Evolutionary conservation across 2,888 invertebrate species (phyloP).

Genomic region (Stictocephala bisonia): DNA sequence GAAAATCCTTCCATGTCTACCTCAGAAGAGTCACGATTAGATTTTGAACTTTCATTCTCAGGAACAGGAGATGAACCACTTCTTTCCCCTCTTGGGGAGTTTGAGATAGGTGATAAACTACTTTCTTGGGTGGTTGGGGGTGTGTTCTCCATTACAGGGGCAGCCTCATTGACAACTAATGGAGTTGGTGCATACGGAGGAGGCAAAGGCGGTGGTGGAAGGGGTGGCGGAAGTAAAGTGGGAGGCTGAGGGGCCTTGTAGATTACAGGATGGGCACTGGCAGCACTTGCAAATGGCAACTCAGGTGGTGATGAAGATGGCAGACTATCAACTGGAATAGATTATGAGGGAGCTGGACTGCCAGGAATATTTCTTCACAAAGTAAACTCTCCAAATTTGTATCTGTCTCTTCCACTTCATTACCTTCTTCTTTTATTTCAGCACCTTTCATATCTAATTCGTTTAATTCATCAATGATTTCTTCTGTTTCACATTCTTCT

Average conservation of each 20-base stretch:
- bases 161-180: slow-evolving; percentile 64
- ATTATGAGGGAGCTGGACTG: slow-evolving; percentile 79
- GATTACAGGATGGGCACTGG: slow-evolving; percentile 65
- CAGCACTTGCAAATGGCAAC: slow-evolving; percentile 78
- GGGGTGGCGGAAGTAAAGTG: too few species aligned
- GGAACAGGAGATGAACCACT: slow-evolving; percentile 63
- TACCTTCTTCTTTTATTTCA: slow-evolving; percentile 31
- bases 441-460: slow-evolving; percentile 32
- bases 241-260: slow-evolving; percentile 36
- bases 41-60: slow-evolving; percentile 66
- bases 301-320: slow-evolving; percentile 63
- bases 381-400: slow-evolving; percentile 68
- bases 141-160: slow-evolving; percentile 77
- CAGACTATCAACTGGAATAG: not conserved
- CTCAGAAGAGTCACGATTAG: slow-evolving; percentile 65
- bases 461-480: slow-evolving; percentile 65
- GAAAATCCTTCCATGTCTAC: slow-evolving; percentile 62
- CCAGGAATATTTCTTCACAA: slow-evolving; percentile 92
- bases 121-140: slow-evolving; percentile 87
- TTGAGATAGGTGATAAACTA: slow-evolving; percentile 68
- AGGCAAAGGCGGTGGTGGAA: slow-evolving; percentile 23
- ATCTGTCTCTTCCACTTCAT: slow-evolving; percentile 47
- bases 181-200: slow-evolving; percentile 55
- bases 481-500: slow-evolving; percentile 65
- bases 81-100: slow-evolving; percentile 70